Evolutionary conservation across 2,797 vertebrate species (phyloP).

Genomic region (Rallus crepitans): DNA sequence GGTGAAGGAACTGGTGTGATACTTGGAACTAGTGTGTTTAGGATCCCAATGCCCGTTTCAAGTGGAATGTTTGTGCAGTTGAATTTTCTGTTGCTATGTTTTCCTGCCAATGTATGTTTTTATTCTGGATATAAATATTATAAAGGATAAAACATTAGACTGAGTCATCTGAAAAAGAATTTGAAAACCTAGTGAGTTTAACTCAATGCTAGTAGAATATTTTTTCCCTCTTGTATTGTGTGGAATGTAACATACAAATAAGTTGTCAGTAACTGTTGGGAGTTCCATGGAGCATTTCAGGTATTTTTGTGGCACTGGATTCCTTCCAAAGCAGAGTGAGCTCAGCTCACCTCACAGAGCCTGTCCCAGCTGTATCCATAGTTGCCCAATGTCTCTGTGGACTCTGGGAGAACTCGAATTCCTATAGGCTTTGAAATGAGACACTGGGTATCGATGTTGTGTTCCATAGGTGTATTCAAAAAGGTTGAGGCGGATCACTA

Average conservation of each 20-base stretch:
- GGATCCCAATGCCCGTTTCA: not conserved
- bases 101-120: constrained; percentile 30
- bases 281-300: not conserved
- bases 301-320: not conserved
- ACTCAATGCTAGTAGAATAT: not conserved
- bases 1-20: not conserved
- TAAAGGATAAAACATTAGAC: not conserved
- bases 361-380: not conserved
- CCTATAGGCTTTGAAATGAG: not conserved
- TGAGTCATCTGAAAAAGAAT: constrained; percentile 47
- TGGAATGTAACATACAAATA: not conserved
- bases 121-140: constrained; percentile 35
- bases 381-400: not conserved
- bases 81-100: constrained; percentile 46
- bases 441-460: not conserved
- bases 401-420: not conserved
- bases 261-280: not conserved
- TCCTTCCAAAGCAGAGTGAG: not conserved
- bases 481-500: not conserved
- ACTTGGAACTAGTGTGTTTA: not conserved
- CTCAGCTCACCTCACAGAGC: not conserved
- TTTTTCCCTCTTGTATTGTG: not conserved
- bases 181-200: not conserved
- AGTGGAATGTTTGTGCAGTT: constrained; percentile 16
- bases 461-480: accelerated